phyloP scores from a whole-genome alignment of 2,797 vertebrate species.

The Crenuchus spilurus region DNA sequence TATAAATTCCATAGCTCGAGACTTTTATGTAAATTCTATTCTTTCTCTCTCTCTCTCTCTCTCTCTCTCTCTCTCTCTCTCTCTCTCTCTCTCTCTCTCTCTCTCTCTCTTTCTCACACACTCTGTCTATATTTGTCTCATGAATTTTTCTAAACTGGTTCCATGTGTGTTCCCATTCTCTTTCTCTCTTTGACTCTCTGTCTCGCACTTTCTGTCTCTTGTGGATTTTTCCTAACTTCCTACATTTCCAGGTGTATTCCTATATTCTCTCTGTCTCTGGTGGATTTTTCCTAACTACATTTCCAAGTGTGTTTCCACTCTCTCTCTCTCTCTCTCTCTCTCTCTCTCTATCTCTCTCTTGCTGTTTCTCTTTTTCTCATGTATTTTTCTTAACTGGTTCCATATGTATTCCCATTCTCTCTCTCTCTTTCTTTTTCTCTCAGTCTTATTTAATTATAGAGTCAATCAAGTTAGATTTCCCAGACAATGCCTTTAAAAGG shows the following conservation, averaged over 20 bases:
- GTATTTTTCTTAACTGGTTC: too few relatives aligned
- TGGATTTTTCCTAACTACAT: too few relatives aligned
- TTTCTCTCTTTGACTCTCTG: background rate
- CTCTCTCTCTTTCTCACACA: conserved; percentile 21
- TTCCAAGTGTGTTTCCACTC: too few relatives aligned
- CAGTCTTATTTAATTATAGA: conserved; percentile 74
- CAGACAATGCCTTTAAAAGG: conserved; percentile 69
- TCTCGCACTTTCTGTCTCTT: too few relatives aligned
- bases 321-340: background rate
- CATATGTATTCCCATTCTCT: background rate
- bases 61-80: background rate
- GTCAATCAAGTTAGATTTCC: conserved; percentile 72
- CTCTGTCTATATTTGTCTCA: background rate
- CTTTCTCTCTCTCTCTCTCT: background rate
- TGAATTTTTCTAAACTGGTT: too few relatives aligned
- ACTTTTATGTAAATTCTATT: too few relatives aligned
- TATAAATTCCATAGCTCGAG: too few relatives aligned
- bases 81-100: background rate
- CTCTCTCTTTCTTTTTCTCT: conserved; percentile 25
- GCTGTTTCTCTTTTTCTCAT: background rate
- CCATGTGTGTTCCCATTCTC: background rate
- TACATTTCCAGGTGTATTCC: too few relatives aligned
- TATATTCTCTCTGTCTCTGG: background rate
- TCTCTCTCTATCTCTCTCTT: conserved; percentile 24
- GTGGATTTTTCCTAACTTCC: too few relatives aligned